Base-by-base conservation (phyloP, 2,797 vertebrate species). In the Scomberomorus guttatus region DNA sequence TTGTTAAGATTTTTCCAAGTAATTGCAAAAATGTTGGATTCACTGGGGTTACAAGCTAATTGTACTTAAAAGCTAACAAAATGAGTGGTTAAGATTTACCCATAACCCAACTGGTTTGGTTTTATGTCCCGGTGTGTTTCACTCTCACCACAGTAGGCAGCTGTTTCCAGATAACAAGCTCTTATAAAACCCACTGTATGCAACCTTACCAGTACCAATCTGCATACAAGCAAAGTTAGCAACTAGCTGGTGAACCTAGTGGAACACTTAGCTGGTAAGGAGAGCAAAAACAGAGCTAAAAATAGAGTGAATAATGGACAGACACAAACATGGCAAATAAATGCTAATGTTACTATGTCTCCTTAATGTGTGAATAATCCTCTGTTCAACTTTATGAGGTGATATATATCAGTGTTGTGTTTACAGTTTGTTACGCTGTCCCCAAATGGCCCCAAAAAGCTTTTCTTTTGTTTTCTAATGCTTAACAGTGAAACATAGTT, bases 321-420 rank as follows among this genome's bases (percentile, higher is more conserved):
- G 44, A 15, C 44, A 14, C 15, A 66, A 39, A 51, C 32, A 22
- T 17, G 0, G 44, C 34, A 32, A 17, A 37, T 14, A 1, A 68
- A 61, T 46, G 27, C 50, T 51, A 34, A 50, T 27, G 2, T 24
- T 74, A n/a, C 39, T 42, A 48, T 61, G 65, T 69, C 25, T 62
- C 59, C 50, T 52, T 48, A 29, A 29, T 62, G 24, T 52, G n/a
- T n/a, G n/a, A 42, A 51, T 69, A 52, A 25, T 39, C 39, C 0
- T 13, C 15, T 20, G 17, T 34, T 63, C 20, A 65, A 25, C 42
- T 51, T 29, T 29, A 15, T 27, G 51, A 24, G 18, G 18, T 44
- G 24, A 59, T n/a, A 59, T 20, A 42, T 17, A 1, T 15, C 42
- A 37, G 4, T 12, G 27, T 34, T 34, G 37, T 37, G 15, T 48